Percentiles rank a stretch among this genome's conserved stretches.
These are phyloP conservation scores for Drosophila busckii DNA, from an alignment of 1,140 invertebrate species.

Conservation along the genomic window DNA sequence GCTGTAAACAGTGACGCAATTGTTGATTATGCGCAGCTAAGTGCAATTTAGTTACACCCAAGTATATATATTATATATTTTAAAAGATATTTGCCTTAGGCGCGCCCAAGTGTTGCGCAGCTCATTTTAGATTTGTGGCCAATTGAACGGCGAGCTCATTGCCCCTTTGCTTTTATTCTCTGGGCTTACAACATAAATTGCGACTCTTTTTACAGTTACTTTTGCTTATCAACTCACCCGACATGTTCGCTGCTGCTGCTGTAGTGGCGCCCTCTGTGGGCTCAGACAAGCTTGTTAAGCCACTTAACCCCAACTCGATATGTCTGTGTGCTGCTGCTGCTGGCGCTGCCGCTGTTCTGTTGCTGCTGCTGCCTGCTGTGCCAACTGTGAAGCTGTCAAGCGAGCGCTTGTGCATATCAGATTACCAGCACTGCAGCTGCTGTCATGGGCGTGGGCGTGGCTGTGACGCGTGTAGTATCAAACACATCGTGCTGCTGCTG, in stretches of 20 bases:
- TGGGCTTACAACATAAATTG: too few species aligned
- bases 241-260: slow-evolving; percentile 29
- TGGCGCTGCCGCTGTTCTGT: not conserved
- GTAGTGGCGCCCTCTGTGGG: slow-evolving; percentile 4
- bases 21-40: too few species aligned
- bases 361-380: slow-evolving; percentile 43
- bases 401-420: too few species aligned
- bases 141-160: too few species aligned
- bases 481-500: slow-evolving; percentile 73
- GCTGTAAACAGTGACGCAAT: too few species aligned
- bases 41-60: too few species aligned
- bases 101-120: too few species aligned
- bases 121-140: too few species aligned
- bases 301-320: slow-evolving; percentile 35
- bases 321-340: slow-evolving; percentile 18
- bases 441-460: slow-evolving; percentile 34
- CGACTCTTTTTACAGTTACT: slow-evolving; percentile 24
- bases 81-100: too few species aligned
- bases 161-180: too few species aligned
- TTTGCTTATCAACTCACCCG: slow-evolving; percentile 45
- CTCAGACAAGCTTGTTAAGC: slow-evolving; percentile 7
- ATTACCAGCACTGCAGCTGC: slow-evolving; percentile 20
- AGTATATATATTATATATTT: too few species aligned
- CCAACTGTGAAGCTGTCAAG: too few species aligned
- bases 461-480: slow-evolving; percentile 62